phyloP scores from a whole-genome alignment of 64 coral and sea anemone species.

The Acropora tenuis region DNA sequence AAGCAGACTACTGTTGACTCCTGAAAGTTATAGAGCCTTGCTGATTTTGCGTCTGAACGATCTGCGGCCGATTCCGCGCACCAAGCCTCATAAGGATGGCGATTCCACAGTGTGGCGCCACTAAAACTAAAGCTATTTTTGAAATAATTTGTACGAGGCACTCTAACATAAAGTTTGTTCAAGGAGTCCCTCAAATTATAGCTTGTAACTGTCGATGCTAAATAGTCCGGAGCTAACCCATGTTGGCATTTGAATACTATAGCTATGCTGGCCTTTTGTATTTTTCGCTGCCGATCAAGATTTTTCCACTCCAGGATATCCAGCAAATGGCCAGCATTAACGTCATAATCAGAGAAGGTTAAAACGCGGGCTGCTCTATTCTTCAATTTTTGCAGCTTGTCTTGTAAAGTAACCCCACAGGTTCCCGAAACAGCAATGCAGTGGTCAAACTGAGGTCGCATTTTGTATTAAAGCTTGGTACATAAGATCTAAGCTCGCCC shows the following conservation, averaged over 20 bases:
- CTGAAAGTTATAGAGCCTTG: slow-evolving; percentile 4
- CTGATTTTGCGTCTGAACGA: slow-evolving; percentile 45
- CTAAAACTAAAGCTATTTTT: not conserved
- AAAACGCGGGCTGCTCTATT: slow-evolving; percentile 50
- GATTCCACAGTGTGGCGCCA: not conserved
- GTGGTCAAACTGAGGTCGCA: slow-evolving; percentile 49
- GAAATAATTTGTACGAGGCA: not conserved
- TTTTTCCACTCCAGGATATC: not conserved
- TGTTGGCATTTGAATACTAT: not conserved
- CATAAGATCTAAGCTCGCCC: slow-evolving; percentile 11
- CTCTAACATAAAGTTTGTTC: too few relatives aligned
- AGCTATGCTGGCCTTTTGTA: not conserved
- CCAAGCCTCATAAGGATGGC: too few relatives aligned
- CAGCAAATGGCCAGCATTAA: slow-evolving; percentile 7
- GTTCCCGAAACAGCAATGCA: slow-evolving; percentile 34
- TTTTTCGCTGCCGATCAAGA: not conserved
- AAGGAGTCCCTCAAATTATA: too few relatives aligned
- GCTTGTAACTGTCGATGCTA: too few relatives aligned
- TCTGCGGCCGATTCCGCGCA: not conserved
- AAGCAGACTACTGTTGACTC: too few relatives aligned
- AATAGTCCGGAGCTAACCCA: not conserved
- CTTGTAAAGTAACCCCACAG: slow-evolving; percentile 45
- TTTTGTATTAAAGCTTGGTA: slow-evolving; percentile 24
- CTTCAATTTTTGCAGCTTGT: slow-evolving; percentile 57
- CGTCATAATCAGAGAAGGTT: slow-evolving; percentile 50